A percentile compares a stretch with the other conserved stretches of the same genome.
Evolutionary conservation across 1,140 invertebrate genomes (phyloP).

Genomic region (Paramacrobiotus metropolitanus): DNA sequence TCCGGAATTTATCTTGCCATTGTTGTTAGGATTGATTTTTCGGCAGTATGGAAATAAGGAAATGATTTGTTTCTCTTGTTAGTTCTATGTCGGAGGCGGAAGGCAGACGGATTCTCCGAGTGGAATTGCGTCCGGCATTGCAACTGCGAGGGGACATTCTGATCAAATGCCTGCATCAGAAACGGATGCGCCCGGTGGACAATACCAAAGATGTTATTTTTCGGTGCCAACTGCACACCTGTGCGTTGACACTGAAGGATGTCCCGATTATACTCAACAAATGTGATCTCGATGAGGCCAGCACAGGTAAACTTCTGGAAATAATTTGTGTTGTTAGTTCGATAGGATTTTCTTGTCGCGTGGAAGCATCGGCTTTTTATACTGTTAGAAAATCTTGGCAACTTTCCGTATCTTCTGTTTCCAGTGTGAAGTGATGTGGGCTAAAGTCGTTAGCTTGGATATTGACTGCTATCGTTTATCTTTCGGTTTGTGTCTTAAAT

Average conservation of each 20-base stretch:
- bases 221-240: conserved; percentile 70
- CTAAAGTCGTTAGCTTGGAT: too few relatives aligned
- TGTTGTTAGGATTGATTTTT: too few relatives aligned
- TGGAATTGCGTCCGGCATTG: conserved; percentile 35
- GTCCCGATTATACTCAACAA: conserved; percentile 56
- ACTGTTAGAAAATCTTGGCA: conserved; percentile 3
- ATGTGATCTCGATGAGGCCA: conserved; percentile 57
- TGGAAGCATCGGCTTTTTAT: conserved; percentile 6
- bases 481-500: too few relatives aligned
- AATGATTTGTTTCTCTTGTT: too few relatives aligned
- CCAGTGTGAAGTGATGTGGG: too few relatives aligned
- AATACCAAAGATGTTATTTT: conserved; percentile 37
- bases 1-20: too few relatives aligned
- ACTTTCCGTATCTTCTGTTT: too few relatives aligned
- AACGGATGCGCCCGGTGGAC: conserved; percentile 22
- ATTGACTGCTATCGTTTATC: too few relatives aligned
- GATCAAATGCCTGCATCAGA: conserved; percentile 56
- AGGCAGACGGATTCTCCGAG: conserved; percentile 15
- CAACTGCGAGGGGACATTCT: conserved; percentile 63
- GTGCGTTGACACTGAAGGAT: conserved; percentile 54
- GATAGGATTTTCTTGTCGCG: too few relatives aligned
- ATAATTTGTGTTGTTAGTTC: conserved; percentile 5
- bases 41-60: too few relatives aligned
- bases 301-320: conserved; percentile 34
- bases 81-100: conserved; percentile 21